Conservation (phyloP, 2,113 vertebrate species). For the Thalassoma bifasciatum region DNA sequence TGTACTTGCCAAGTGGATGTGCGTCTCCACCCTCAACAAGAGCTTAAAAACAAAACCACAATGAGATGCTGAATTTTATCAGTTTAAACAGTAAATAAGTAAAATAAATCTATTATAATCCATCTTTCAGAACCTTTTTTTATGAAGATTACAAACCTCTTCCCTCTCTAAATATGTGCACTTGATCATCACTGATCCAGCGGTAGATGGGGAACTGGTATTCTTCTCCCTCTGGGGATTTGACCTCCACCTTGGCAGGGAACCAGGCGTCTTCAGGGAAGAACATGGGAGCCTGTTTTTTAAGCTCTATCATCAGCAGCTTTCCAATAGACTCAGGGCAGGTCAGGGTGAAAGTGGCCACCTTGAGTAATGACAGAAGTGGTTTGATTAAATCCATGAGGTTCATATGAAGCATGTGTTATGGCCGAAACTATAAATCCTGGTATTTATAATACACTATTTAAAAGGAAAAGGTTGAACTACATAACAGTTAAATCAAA, state of each 20-base stretch:
- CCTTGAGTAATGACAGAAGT: too few relatives aligned
- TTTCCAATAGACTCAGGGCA: constrained; percentile 58
- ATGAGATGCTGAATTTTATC: background rate
- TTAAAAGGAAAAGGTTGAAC: too few relatives aligned
- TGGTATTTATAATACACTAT: too few relatives aligned
- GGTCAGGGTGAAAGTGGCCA: constrained; percentile 23
- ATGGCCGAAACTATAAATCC: too few relatives aligned
- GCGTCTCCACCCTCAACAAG: constrained; percentile 51
- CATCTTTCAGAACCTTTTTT: background rate
- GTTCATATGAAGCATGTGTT: too few relatives aligned
- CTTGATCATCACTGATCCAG: constrained; percentile 56
- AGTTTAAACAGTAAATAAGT: too few relatives aligned
- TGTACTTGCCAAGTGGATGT: constrained; percentile 8
- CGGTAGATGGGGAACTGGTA: constrained; percentile 72
- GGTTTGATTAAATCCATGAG: too few relatives aligned
- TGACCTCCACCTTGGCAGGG: constrained; percentile 59
- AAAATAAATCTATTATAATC: too few relatives aligned
- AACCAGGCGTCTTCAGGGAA: constrained; percentile 64
- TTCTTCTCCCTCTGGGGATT: constrained; percentile 44
- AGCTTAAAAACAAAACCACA: constrained; percentile 29
- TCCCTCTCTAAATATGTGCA: constrained; percentile 62
- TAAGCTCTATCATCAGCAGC: constrained; percentile 66
- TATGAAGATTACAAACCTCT: constrained; percentile 56
- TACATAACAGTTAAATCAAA: too few relatives aligned
- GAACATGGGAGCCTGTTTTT: constrained; percentile 35